Evolutionary conservation across 2,113 vertebrate species (phyloP).

Genomic region (Tringa solitaria): DNA sequence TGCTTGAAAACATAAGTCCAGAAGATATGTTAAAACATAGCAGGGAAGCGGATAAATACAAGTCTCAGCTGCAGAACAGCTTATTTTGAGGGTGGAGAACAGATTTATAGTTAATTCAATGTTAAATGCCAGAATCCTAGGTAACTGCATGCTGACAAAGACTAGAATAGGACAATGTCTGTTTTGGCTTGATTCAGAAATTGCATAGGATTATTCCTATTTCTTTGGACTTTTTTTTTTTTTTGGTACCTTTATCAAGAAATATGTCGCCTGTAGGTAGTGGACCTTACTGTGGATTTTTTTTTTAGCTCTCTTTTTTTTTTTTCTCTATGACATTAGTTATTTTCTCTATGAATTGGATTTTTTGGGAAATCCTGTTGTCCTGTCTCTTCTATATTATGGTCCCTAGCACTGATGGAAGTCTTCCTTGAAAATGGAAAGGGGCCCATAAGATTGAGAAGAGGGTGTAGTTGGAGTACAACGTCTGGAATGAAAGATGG

Average conservation of each 20-base stretch:
- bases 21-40: slow-evolving; percentile 21
- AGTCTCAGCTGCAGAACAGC: not conserved
- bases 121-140: not conserved
- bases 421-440: not conserved
- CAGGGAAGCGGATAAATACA: slow-evolving; percentile 20
- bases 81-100: not conserved
- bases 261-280: not conserved
- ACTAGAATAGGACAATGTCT: not conserved
- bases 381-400: not conserved
- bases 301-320: not conserved
- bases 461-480: not conserved
- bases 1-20: slow-evolving; percentile 45
- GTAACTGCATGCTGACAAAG: not conserved
- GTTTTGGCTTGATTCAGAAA: not conserved
- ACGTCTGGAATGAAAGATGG: not conserved
- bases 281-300: not conserved
- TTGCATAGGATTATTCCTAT: not conserved
- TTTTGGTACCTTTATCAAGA: not conserved
- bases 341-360: not conserved
- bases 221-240: not conserved
- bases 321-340: not conserved
- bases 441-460: not conserved
- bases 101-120: not conserved
- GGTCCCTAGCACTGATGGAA: not conserved
- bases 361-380: not conserved